Conservation (phyloP, 1,140 invertebrate species). For the Drosophila mayri region DNA sequence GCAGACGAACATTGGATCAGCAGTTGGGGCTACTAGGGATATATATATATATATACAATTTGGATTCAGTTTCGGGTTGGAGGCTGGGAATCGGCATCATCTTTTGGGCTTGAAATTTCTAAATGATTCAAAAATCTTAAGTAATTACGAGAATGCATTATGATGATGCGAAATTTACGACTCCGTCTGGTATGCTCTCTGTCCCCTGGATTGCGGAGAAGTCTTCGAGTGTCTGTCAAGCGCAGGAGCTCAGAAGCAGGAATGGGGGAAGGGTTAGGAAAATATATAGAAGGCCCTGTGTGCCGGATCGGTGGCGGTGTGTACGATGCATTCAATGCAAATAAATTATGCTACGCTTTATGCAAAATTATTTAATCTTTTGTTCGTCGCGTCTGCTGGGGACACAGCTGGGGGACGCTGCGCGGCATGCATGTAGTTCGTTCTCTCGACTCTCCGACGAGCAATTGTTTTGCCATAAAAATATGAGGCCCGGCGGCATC, state of each 20-base stretch:
- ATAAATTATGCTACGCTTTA: conserved; percentile 84
- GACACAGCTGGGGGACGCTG: not conserved
- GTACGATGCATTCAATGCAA: conserved; percentile 82
- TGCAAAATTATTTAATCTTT: conserved; percentile 84
- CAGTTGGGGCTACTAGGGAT: not conserved
- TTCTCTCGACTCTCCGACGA: not conserved
- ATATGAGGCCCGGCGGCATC: conserved; percentile 71
- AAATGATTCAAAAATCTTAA: conserved; percentile 83
- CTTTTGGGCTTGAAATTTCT: conserved; percentile 69
- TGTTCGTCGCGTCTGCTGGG: conserved; percentile 72
- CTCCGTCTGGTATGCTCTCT: conserved; percentile 43
- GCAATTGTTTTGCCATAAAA: conserved; percentile 81
- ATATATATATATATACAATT: not conserved
- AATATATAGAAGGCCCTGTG: conserved; percentile 26
- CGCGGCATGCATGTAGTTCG: conserved; percentile 2
- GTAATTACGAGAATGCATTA: conserved; percentile 84
- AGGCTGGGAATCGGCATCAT: conserved; percentile 45
- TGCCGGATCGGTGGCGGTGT: conserved; percentile 77
- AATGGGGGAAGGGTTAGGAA: not conserved
- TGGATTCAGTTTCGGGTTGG: not conserved
- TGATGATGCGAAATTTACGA: conserved; percentile 83
- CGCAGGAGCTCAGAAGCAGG: no score
- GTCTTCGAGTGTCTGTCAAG: not conserved
- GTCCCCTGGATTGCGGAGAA: conserved; percentile 13
- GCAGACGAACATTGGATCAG: conserved; percentile 46